These are phyloP conservation scores for Corythaeola cristata DNA, from an alignment of 2,113 vertebrate genomes.

Conservation along the genomic window DNA sequence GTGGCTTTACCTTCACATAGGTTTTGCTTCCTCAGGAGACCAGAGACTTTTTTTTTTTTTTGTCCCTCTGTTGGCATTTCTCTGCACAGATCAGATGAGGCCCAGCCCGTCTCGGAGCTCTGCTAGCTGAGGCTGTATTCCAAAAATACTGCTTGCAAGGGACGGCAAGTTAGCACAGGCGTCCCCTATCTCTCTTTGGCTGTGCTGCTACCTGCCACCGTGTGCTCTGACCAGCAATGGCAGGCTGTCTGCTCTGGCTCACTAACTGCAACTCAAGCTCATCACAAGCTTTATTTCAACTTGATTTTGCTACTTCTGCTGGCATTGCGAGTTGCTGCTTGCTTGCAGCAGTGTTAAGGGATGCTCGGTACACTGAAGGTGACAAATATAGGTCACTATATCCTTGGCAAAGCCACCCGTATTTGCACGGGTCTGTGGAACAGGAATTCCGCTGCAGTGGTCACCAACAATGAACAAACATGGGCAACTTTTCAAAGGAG, in stretches of 20 bases:
- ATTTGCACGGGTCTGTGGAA: neutral
- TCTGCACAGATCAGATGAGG: neutral
- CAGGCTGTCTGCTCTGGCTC: neutral
- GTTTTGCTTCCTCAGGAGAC: neutral
- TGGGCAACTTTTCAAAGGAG: neutral
- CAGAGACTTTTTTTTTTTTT: neutral
- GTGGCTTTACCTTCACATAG: neutral
- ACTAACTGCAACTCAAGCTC: neutral
- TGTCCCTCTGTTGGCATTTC: neutral
- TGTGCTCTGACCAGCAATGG: neutral
- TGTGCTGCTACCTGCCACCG: neutral
- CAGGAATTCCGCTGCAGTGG: neutral
- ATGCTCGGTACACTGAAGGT: neutral
- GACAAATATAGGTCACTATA: neutral
- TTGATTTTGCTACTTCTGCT: neutral
- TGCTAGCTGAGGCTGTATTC: neutral
- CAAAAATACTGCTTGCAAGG: neutral
- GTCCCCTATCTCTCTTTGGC: neutral
- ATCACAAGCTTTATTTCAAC: neutral
- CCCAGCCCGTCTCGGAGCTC: neutral
- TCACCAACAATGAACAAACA: neutral
- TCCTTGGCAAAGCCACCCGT: neutral
- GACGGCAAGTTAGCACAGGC: neutral
- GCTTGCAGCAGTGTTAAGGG: neutral
- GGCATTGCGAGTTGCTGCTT: neutral